Evolutionary conservation across 2,113 vertebrate genomes (phyloP).

Genomic region (Harpagus bidentatus): DNA sequence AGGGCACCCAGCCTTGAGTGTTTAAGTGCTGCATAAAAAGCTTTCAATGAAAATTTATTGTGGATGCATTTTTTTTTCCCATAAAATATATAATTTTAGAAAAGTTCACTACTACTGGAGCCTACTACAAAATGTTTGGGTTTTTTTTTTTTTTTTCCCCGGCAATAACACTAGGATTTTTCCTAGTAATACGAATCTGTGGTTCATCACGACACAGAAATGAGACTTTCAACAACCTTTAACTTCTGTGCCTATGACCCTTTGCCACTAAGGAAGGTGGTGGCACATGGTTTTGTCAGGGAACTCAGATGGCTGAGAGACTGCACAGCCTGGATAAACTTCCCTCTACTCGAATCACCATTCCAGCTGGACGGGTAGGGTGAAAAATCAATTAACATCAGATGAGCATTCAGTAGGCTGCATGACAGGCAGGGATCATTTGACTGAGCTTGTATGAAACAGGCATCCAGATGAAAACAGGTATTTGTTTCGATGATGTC

Average conservation of each 20-base stretch:
- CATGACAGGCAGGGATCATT: neutral
- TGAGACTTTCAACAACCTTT: neutral
- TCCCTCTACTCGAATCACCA: fast-evolving
- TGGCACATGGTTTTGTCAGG: neutral
- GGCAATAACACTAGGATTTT: neutral
- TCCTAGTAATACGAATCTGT: neutral
- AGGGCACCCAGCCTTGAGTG: constrained; percentile 12
- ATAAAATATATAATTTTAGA: neutral
- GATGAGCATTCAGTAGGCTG: neutral
- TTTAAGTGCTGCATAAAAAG: constrained; percentile 37
- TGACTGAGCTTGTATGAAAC: neutral
- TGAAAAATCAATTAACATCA: neutral
- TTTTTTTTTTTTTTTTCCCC: too few relatives aligned
- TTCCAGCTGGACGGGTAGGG: neutral
- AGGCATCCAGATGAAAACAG: neutral
- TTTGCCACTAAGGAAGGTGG: neutral
- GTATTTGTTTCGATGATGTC: neutral
- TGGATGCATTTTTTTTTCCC: neutral
- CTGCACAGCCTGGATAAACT: neutral
- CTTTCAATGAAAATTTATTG: constrained; percentile 44
- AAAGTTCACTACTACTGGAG: neutral
- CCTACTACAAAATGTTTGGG: neutral
- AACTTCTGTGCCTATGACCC: neutral
- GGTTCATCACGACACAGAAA: neutral
- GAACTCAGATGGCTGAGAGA: neutral